Conservation (phyloP, 2,113 vertebrate genomes). For the Tachycineta bicolor region DNA sequence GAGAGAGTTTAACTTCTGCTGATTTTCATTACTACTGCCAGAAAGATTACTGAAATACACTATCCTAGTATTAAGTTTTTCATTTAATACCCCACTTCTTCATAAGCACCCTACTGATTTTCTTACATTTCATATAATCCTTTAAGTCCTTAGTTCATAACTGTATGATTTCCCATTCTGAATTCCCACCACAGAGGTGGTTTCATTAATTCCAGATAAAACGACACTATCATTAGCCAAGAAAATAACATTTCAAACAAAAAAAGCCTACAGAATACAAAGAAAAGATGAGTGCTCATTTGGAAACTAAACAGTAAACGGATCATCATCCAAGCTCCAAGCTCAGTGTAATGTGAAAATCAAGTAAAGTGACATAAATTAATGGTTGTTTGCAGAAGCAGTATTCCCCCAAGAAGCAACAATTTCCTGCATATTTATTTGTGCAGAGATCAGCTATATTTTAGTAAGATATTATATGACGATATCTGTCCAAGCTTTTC, state of each 20-base stretch:
- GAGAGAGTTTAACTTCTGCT: background rate
- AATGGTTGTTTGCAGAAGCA: background rate
- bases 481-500: background rate
- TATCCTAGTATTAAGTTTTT: background rate
- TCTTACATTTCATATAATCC: background rate
- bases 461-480: background rate
- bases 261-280: background rate
- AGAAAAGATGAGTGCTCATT: background rate
- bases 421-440: background rate
- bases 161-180: background rate
- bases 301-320: background rate
- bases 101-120: accelerated
- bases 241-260: background rate
- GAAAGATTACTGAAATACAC: background rate
- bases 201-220: background rate
- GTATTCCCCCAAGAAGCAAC: background rate
- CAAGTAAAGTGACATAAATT: background rate
- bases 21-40: background rate
- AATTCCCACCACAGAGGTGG: background rate
- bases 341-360: background rate
- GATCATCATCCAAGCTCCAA: background rate
- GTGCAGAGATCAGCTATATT: background rate
- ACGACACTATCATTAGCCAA: background rate
- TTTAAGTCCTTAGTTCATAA: background rate
- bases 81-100: background rate